phyloP scores from a whole-genome alignment of 2,888 invertebrate genomes.

The Automeris io region DNA sequence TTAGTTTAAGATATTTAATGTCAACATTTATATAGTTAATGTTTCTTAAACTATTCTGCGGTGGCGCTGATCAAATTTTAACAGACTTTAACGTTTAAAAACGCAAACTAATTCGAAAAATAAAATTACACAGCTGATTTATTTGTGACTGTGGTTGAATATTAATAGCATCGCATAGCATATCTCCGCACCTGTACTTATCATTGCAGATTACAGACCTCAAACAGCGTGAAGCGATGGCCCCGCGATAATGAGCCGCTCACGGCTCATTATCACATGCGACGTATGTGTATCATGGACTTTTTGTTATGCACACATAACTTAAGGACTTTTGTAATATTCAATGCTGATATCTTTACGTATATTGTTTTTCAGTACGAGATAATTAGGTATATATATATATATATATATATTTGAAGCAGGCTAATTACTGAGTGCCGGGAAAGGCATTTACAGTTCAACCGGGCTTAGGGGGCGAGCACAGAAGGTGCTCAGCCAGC shows the following conservation, averaged over 20 bases:
- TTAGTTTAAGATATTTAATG: too few relatives aligned
- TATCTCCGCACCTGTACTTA: not conserved
- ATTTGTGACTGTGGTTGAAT: not conserved
- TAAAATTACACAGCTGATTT: too few relatives aligned
- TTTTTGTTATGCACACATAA: not conserved
- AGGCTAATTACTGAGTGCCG: too few relatives aligned
- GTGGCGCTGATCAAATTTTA: too few relatives aligned
- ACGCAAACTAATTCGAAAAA: too few relatives aligned
- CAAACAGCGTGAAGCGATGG: not conserved
- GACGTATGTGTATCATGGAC: constrained; percentile 3
- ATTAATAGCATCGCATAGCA: not conserved
- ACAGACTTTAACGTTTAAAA: too few relatives aligned
- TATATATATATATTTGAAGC: too few relatives aligned
- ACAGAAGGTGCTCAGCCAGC: too few relatives aligned
- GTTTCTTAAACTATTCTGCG: too few relatives aligned
- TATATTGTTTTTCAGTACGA: not conserved
- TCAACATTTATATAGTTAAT: too few relatives aligned
- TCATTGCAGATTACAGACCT: constrained; percentile 2
- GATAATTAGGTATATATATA: not conserved
- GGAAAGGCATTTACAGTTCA: too few relatives aligned
- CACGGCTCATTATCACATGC: constrained; percentile 26
- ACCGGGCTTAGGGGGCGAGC: too few relatives aligned
- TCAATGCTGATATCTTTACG: not conserved
- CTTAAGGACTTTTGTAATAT: not conserved
- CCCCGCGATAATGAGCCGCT: constrained; percentile 29